phyloP scores from a whole-genome alignment of 53 echinoderm and acorn worm genomes.

The Crossaster papposus region DNA sequence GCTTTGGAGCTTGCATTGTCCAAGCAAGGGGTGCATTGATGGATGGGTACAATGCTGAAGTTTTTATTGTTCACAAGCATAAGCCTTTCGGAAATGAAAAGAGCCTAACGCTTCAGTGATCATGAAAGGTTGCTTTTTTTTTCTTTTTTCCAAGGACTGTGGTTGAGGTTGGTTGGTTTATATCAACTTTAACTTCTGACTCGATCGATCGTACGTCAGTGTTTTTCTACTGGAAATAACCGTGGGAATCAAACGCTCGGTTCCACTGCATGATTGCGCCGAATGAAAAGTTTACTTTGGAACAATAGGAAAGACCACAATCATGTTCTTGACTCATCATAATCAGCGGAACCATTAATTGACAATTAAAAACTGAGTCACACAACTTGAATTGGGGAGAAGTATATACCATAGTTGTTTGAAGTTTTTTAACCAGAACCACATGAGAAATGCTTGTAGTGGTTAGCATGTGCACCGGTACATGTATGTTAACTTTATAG shows the following conservation, averaged over 20 bases:
- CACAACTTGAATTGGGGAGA: neutral
- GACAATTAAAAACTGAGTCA: neutral
- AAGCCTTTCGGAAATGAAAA: neutral
- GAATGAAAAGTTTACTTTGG: conserved; percentile 4
- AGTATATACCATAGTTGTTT: neutral
- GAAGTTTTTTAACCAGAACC: neutral
- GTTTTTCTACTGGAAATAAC: conserved; percentile 11
- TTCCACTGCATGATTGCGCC: neutral
- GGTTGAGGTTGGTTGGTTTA: neutral
- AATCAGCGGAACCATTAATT: neutral
- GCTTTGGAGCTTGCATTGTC: neutral
- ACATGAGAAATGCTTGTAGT: neutral
- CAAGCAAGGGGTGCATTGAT: conserved; percentile 6
- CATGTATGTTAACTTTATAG: neutral
- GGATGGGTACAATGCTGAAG: neutral
- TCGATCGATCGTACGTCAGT: too few relatives aligned
- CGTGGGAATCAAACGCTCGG: conserved; percentile 7
- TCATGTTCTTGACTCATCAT: neutral
- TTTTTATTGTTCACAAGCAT: neutral
- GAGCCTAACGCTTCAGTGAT: neutral
- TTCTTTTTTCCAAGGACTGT: conserved; percentile 10
- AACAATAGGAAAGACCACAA: neutral
- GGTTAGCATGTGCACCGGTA: neutral
- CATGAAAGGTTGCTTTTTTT: conserved; percentile 3
- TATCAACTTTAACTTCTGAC: conserved; percentile 25